Percentiles rank a stretch among this genome's conserved stretches.
phyloP scores from a whole-genome alignment of 2,888 invertebrate species.

The Conus canariensis region DNA sequence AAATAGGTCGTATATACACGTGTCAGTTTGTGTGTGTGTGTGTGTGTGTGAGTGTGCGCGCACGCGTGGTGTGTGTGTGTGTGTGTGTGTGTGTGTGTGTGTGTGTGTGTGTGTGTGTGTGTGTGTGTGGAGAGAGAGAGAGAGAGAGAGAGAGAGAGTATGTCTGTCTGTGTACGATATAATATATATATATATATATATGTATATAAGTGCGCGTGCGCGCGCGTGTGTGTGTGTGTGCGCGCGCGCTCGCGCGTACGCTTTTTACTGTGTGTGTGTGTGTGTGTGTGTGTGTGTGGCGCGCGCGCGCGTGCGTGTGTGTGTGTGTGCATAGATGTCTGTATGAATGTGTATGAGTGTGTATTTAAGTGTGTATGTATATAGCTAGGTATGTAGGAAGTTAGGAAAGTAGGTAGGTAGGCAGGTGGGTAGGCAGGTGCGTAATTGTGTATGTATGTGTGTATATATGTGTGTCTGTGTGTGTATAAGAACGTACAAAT shows the following conservation, averaged over 20 bases:
- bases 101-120: no score
- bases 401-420: neutral
- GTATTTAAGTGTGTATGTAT: neutral
- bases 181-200: no score
- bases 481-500: neutral
- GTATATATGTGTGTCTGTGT: neutral
- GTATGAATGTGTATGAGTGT: neutral
- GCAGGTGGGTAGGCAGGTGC: neutral
- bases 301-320: neutral
- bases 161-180: no score
- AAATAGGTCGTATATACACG: neutral
- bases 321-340: neutral
- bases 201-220: neutral
- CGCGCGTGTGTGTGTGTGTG: neutral
- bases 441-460: neutral
- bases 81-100: slow-evolving; percentile 2
- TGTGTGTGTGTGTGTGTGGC: neutral
- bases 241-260: neutral
- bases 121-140: neutral
- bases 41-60: neutral
- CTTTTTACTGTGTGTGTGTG: neutral
- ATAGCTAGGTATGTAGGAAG: neutral
- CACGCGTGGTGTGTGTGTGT: neutral
- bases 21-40: neutral
- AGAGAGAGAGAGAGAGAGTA: neutral